Evolutionary conservation across 2,888 invertebrate genomes (phyloP).

Genomic region (Lepidocyrtoides sp.): DNA sequence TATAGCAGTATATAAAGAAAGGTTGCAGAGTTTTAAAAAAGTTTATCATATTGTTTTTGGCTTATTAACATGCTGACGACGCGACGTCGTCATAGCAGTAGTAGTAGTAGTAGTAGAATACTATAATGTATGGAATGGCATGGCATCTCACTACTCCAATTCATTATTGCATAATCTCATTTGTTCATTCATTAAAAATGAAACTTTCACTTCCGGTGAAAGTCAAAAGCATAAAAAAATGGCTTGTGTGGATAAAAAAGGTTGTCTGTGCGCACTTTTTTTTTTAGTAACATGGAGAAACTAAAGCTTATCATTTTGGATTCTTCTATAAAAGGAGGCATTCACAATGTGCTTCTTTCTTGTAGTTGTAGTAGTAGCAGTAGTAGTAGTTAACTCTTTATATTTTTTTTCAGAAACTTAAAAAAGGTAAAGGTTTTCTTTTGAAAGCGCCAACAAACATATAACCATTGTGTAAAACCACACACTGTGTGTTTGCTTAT

Average conservation of each 20-base stretch:
- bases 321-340: not conserved
- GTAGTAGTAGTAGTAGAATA: not conserved
- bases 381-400: no score
- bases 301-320: slow-evolving; percentile 18
- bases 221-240: not conserved
- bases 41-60: slow-evolving; percentile 10
- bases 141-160: slow-evolving; percentile 60
- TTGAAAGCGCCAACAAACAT: slow-evolving; percentile 54
- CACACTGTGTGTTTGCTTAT: slow-evolving; percentile 24
- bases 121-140: slow-evolving; percentile 38
- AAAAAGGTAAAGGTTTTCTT: slow-evolving; percentile 10
- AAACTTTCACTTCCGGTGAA: not conserved
- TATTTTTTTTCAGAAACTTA: no score
- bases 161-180: slow-evolving; percentile 70
- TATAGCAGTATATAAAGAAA: not conserved
- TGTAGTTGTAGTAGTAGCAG: no score
- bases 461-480: not conserved
- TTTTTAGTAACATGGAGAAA: not conserved
- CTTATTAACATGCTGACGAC: slow-evolving; percentile 29
- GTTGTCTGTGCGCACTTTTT: slow-evolving; percentile 25
- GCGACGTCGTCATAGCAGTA: no score
- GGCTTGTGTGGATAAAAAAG: not conserved
- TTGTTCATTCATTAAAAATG: slow-evolving; percentile 41
- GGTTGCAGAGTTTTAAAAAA: not conserved
- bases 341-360: slow-evolving; percentile 3